Base-by-base conservation (phyloP, 2,888 invertebrate genomes). In the Pterostichus niger region DNA sequence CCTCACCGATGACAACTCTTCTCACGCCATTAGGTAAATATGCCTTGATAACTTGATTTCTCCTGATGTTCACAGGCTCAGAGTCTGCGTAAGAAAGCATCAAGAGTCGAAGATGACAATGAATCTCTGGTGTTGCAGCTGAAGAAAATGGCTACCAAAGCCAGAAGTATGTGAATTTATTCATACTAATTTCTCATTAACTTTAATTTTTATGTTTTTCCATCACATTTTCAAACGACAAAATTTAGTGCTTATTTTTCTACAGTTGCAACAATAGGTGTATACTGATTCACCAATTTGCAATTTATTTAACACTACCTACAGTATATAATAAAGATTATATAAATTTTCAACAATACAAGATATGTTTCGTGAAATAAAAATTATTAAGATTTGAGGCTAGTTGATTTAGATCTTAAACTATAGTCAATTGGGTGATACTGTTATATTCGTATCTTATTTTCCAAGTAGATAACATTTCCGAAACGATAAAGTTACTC, bases 51-150 rank as follows among this genome's bases (percentile, higher is more conserved):
- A 56, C 9, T 17, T 35, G 6, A 64, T 64, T 40, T 71, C 44
- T 87, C 86, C 86, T 87, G n/a, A 44, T 44, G 91, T 91, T 92
- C 94, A 90, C 94, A 96, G 96, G 95, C 94, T 89, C 94, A 96
- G 93, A 95, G 94, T 91, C 93, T 96, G 90, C 93, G 97, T 91
- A 96, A 96, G 93, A 97, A 96, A 92, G 94, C 97, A 89, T 94
- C 96, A 89, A 95, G 98, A 88, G 94, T 98, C 90, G 98, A 99
- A 91, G 97, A 98, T 90, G 98, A 99, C 93, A 98, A 98, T 93
- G 98, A 99, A 91, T 96, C 96, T 87, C 93, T 98, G 91, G 95
- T 96, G 91, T 93, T 96, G 92, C 98, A 98, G 93, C 94, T 98
- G 92, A 96, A 97, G 93, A 98, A 98, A 94, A 95, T 98, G 95